Conservation (phyloP, 2,888 invertebrate species). For the Bombylius major region DNA sequence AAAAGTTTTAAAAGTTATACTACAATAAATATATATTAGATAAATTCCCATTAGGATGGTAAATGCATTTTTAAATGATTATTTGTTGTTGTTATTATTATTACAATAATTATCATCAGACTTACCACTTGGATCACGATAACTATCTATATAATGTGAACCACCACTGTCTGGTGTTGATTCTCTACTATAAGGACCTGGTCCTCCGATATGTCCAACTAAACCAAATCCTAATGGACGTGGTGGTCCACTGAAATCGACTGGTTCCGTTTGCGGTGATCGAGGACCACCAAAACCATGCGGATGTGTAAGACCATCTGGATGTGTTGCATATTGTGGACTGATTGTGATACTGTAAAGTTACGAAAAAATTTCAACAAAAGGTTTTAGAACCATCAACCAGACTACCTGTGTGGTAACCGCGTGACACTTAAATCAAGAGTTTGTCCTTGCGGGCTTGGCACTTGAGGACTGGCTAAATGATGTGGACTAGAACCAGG, state of each 20-base stretch:
- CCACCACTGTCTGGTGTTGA: slow-evolving; percentile 82
- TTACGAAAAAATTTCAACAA: slow-evolving; percentile 11
- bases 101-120: slow-evolving; percentile 5
- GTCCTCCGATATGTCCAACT: slow-evolving; percentile 46
- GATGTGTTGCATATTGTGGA: slow-evolving; percentile 44
- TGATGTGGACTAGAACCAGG: slow-evolving; percentile 75
- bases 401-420: slow-evolving; percentile 64
- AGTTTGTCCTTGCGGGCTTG: slow-evolving; percentile 83
- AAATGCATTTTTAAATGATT: too few species aligned
- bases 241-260: slow-evolving; percentile 56
- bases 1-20: too few species aligned
- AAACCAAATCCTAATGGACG: slow-evolving; percentile 47
- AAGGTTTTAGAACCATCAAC: neutral
- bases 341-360: slow-evolving; percentile 41
- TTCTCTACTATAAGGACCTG: slow-evolving; percentile 64
- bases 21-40: too few species aligned
- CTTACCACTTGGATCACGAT: slow-evolving; percentile 74
- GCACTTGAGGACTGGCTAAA: slow-evolving; percentile 78
- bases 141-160: slow-evolving; percentile 78
- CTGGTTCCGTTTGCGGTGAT: slow-evolving; percentile 56
- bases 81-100: too few species aligned
- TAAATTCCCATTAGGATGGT: too few species aligned
- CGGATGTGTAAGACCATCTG: slow-evolving; percentile 38
- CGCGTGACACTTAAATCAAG: slow-evolving; percentile 79
- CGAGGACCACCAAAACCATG: slow-evolving; percentile 45